phyloP scores from a whole-genome alignment of 2,113 vertebrate genomes.

The Paralichthys olivaceus region DNA sequence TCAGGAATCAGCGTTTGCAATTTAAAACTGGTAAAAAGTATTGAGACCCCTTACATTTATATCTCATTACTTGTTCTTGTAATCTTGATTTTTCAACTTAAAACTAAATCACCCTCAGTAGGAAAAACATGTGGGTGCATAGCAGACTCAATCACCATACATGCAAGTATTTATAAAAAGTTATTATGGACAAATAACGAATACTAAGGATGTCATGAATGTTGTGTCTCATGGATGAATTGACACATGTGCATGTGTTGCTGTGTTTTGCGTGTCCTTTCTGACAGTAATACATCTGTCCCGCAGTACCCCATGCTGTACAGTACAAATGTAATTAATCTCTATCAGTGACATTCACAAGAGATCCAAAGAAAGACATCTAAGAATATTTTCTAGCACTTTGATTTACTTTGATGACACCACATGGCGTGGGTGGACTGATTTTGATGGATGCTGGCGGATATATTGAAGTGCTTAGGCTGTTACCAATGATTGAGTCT shows the following conservation, averaged over 20 bases:
- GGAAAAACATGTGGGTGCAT: no score
- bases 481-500: conserved; percentile 55
- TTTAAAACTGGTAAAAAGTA: no score
- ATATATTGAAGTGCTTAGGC: conserved; percentile 62
- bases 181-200: no score
- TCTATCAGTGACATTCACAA: neutral
- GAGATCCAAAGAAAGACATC: conserved; percentile 3
- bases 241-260: neutral
- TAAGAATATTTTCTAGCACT: conserved; percentile 17
- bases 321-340: conserved; percentile 20
- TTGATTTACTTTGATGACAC: conserved; percentile 53
- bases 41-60: no score
- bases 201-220: neutral
- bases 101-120: no score
- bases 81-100: no score
- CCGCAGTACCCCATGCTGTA: no score
- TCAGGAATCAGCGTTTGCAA: no score
- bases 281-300: no score
- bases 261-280: neutral
- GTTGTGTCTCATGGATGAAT: neutral
- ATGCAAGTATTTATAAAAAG: neutral
- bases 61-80: no score
- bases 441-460: conserved; percentile 54
- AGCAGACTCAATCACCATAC: neutral
- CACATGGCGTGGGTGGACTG: conserved; percentile 11